Base-by-base conservation (phyloP, 2,113 vertebrate species). In the Sitta europaea region DNA sequence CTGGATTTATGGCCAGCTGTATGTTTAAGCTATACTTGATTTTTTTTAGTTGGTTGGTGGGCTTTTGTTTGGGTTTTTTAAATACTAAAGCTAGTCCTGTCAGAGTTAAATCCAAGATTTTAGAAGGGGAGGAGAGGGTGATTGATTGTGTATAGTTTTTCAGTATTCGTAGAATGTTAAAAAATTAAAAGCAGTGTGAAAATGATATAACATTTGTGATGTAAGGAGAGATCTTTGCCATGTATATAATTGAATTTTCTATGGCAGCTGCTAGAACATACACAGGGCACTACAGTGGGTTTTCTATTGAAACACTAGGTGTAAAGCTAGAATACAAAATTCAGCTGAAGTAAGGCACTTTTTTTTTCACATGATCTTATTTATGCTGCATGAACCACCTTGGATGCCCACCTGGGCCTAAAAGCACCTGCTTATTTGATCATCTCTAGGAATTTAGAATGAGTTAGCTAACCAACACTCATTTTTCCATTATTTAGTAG, bases 21-120 rank as follows among this genome's bases (percentile, higher is more conserved):
- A 78, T 47, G 8, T 55, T 50, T 43, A 75, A 79, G 11, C 7
- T 40, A 24, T 6, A 9, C 5, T 22, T 63, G 33, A 50, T 67
- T 65, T 42, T 71, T 71, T 61, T 47, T 42, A 3, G 5, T 27
- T 42, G 27, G 4, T 36, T 66, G 9, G 21, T 54, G 29, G 5
- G 15, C 8, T 63, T n/a, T 29, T 27, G 10, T 1, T 74, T 38
- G 5, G 4, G 59, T 45, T 59, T 40, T 48, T 25, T 2, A 0
- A 47, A 57, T 58, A 35, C 10, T 79, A 72, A 51, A 83, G 19
- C 31, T 50, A 66, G 10, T 48, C 25, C 23, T 57, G 10, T 15
- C 50, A 63, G n/a, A 79, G 27, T n/a, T 58, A 75, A 79, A 65
- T 2, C 1, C 11, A 33, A 6, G 22, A 35, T 45, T 36, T n/a